A percentile compares a stretch with the other conserved stretches of the same genome.
Conservation (phyloP, 2,113 vertebrate genomes). For the Rhodinocichla rosea region DNA sequence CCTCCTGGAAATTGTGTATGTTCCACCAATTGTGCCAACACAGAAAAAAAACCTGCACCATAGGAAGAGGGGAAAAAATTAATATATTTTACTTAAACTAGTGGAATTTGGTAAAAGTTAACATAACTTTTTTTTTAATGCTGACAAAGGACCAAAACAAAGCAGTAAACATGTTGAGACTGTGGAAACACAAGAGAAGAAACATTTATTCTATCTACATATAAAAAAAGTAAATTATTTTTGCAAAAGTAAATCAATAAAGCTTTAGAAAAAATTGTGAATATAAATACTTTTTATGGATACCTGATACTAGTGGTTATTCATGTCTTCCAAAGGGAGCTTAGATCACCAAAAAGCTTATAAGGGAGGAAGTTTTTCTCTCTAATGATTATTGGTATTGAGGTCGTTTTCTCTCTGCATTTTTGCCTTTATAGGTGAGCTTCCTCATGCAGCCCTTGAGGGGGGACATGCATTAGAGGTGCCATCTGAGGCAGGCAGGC, state of each 20-base stretch:
- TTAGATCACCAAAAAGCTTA: background rate
- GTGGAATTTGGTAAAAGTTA: background rate
- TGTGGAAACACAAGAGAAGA: background rate
- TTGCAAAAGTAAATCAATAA: background rate
- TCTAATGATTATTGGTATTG: background rate
- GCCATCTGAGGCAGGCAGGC: background rate
- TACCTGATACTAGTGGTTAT: background rate
- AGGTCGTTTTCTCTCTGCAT: background rate
- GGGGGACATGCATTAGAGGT: background rate
- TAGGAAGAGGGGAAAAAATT: accelerated
- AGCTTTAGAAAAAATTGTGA: background rate
- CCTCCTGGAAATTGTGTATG: background rate
- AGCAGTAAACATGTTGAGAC: background rate
- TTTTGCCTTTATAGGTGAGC: background rate
- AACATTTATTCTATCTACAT: background rate
- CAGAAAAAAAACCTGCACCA: background rate
- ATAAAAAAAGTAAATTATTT: background rate
- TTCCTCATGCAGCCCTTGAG: background rate
- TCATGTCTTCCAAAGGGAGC: background rate
- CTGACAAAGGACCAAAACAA: background rate
- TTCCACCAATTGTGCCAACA: background rate
- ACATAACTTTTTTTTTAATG: background rate
- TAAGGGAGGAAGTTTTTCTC: no score
- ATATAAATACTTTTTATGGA: background rate
- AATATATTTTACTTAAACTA: background rate